Base-by-base conservation (phyloP, 2,888 invertebrate genomes). In the Metacarcinus magister region DNA sequence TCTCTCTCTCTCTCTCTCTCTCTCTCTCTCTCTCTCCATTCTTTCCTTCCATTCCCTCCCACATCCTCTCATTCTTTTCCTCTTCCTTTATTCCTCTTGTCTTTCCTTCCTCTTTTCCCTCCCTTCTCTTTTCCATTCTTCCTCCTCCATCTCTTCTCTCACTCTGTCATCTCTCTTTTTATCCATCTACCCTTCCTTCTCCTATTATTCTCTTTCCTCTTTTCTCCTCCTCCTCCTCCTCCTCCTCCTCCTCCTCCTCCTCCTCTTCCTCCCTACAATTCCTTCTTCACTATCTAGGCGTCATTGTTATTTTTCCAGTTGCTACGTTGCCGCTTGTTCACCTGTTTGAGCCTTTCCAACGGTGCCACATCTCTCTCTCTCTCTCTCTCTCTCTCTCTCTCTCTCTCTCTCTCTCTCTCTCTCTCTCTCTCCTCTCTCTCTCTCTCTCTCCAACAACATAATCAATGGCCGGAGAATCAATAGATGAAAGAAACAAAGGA, bases 401-500 rank as follows among this genome's bases (percentile, higher is more conserved):
- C 67, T 2, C 67, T 54, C n/a, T n/a, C n/a, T n/a, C n/a, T n/a
- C n/a, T n/a, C n/a, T n/a, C n/a, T n/a, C n/a, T n/a, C n/a, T n/a
- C 54, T 8, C 54, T 13, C 54, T 13, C 54, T 13, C 8, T 8
- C 54, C 67, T n/a, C 67, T 67, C 67, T 67, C 67, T 67, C 67
- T 67, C 67, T 67, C 67, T 67, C 67, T 67, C 67, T 67, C 67
- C n/a, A 23, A n/a, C n/a, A 67, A 67, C 23, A 67, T 67, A 67
- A 67, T 67, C 67, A 67, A 67, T 67, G 67, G n/a, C n/a, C 5
- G 19, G 67, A 67, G 19, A 67, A 67, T 67, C 67, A 67, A 67
- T 67, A 67, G 67, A 67, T 67, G 67, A 67, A 67, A 67, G 67
- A 67, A 67, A 67, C 67, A 67, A 67, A 67, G 67, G 67, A 67